Base-by-base conservation (phyloP, 1,140 invertebrate species). In the Pseudoatta argentina region DNA sequence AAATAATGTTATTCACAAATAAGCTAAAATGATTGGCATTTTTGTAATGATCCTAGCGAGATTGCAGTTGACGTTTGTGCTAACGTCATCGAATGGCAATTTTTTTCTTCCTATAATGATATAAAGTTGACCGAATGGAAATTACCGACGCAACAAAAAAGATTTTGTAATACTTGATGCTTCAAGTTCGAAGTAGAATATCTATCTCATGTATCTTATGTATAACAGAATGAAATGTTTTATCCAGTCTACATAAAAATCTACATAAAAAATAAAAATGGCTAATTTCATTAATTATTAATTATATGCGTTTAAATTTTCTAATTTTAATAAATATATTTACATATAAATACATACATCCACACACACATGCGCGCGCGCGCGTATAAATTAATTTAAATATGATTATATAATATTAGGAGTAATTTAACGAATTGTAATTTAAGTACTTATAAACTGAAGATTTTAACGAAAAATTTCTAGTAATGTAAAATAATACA, bases 401-500 rank as follows among this genome's bases (percentile, higher is more conserved):
- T 30, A 64, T 16, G 1, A 64, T 64, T 64, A 64, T 7, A 63
- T 10, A 44, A 63, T 10, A 44, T 44, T 64, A 30, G 3, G 0
- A 24, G 12, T 71, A 27, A 30, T 34, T 34, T 34, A 64, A 34
- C 3, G 4, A 7, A 64, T 64, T 27, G 24, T 7, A n/a, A 55
- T 55, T 55, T 72, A n/a, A 16, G 3, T 30, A 72, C 0, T 72
- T 30, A 14, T 2, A 55, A 72, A 7, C 16, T 72, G 2, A 72
- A 72, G 18, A 44, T 44, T 39, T 66, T 39, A 7, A 72, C 30
- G 8, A 44, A 44, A 1, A 34, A 73, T 55, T 55, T 55, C 1
- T 73, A 73, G 3, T 57, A 57, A 57, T 72, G 27, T 72, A 72
- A 55, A 30, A 34, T 67, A 67, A 67, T 16, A 8, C 3, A 51